Conservation (phyloP, 35 echinoderm and acorn worm species). For the Anneissia japonica region DNA sequence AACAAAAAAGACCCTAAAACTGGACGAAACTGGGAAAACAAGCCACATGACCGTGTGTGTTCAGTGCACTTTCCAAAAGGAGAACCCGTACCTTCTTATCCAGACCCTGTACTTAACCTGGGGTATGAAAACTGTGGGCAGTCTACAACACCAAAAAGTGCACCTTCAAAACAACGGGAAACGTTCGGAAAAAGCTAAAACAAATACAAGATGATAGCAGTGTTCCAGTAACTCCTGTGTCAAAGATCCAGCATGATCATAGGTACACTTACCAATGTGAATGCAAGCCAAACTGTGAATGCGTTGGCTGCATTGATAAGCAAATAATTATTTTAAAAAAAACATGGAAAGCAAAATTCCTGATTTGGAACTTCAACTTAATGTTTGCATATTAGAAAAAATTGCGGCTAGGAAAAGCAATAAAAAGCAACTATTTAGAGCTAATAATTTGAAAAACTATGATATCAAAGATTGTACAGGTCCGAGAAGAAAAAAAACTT, state of each 20-base stretch:
- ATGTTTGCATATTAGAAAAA: no score
- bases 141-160: neutral
- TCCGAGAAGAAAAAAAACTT: neutral
- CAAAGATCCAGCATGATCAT: neutral
- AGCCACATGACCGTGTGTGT: neutral
- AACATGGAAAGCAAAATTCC: neutral
- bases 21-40: neutral
- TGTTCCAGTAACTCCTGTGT: neutral
- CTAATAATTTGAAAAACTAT: conserved; percentile 7
- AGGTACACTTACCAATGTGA: neutral
- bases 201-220: neutral
- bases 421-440: neutral
- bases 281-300: conserved; percentile 20
- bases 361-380: no score
- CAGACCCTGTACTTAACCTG: conserved; percentile 9
- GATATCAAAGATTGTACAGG: conserved; percentile 29
- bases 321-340: neutral
- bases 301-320: conserved; percentile 8
- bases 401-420: no score
- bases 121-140: neutral
- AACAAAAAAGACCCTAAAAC: neutral
- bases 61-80: conserved; percentile 12
- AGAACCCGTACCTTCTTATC: neutral
- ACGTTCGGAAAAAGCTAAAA: neutral
- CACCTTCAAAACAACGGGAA: neutral